Conservation (phyloP, 2,888 invertebrate genomes). For the Scrobipalpa atriplicella region DNA sequence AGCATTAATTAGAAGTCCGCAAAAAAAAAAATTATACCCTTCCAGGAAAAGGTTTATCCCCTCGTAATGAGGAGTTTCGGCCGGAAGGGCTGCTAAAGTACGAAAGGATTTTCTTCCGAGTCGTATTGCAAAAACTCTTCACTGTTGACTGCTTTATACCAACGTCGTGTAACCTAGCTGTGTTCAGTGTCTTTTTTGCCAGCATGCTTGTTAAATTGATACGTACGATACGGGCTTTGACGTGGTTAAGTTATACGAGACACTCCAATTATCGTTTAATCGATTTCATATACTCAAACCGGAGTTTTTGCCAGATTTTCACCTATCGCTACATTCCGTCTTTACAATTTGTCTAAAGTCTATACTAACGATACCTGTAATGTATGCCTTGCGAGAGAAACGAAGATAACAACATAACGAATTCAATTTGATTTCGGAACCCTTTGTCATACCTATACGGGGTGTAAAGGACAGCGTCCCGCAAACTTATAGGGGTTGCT, state of each 20-base stretch:
- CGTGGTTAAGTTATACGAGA: slow-evolving; percentile 19
- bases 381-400: background rate
- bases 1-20: slow-evolving; percentile 8
- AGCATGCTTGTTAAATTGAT: background rate
- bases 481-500: no score
- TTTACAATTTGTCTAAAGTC: background rate
- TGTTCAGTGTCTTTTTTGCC: background rate
- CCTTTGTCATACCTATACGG: slow-evolving; percentile 48
- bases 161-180: background rate
- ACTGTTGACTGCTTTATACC: background rate
- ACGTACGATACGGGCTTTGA: background rate
- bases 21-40: background rate
- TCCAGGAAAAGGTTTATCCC: background rate
- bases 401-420: slow-evolving; percentile 32
- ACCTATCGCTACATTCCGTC: slow-evolving; percentile 31
- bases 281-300: slow-evolving; percentile 31
- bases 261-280: slow-evolving; percentile 37
- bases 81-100: slow-evolving; percentile 7
- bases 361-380: background rate
- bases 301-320: slow-evolving; percentile 39
- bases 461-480: no score
- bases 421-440: slow-evolving; percentile 46
- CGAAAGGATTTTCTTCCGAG: slow-evolving; percentile 2
- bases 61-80: background rate
- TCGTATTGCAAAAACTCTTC: background rate